Percentiles rank a stretch among this genome's conserved stretches.
phyloP scores from a whole-genome alignment of 2,888 invertebrate species.

The Luperina testacea region DNA sequence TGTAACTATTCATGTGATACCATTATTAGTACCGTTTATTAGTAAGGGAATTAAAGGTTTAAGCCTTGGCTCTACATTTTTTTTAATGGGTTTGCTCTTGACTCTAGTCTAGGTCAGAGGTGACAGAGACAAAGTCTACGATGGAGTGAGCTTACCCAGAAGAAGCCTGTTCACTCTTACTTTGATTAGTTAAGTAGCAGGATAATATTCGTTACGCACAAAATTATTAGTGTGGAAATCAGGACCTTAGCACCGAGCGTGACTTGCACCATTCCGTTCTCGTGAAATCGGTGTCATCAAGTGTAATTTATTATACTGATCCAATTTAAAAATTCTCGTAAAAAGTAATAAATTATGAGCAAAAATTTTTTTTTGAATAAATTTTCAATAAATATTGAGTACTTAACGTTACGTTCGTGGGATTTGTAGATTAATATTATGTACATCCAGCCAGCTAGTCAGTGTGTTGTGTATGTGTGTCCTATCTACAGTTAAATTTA shows the following conservation, averaged over 20 bases:
- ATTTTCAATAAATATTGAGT: not conserved
- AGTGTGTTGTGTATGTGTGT: not conserved
- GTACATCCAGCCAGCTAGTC: too few relatives aligned
- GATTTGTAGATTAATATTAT: not conserved
- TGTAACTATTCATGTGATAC: too few relatives aligned
- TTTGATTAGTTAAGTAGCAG: too few relatives aligned
- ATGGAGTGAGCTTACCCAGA: too few relatives aligned
- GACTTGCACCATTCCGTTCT: slow-evolving; percentile 7
- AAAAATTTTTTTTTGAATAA: not conserved
- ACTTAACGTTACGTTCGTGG: not conserved
- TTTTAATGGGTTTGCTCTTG: too few relatives aligned
- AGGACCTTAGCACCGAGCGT: slow-evolving; percentile 1
- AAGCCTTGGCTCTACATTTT: too few relatives aligned
- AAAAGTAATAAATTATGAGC: not conserved
- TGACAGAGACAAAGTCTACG: too few relatives aligned
- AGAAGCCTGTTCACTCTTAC: too few relatives aligned
- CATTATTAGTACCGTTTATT: too few relatives aligned
- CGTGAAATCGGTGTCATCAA: slow-evolving; percentile 15
- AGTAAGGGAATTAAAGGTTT: too few relatives aligned
- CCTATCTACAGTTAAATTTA: not conserved
- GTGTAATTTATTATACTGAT: slow-evolving; percentile 9
- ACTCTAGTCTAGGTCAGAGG: too few relatives aligned
- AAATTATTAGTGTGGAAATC: not conserved
- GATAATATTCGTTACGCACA: not conserved
- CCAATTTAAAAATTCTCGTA: not conserved